A percentile compares a stretch with the other conserved stretches of the same genome.
Evolutionary conservation across 2,113 vertebrate species (phyloP).

Genomic region (Columbina picui): DNA sequence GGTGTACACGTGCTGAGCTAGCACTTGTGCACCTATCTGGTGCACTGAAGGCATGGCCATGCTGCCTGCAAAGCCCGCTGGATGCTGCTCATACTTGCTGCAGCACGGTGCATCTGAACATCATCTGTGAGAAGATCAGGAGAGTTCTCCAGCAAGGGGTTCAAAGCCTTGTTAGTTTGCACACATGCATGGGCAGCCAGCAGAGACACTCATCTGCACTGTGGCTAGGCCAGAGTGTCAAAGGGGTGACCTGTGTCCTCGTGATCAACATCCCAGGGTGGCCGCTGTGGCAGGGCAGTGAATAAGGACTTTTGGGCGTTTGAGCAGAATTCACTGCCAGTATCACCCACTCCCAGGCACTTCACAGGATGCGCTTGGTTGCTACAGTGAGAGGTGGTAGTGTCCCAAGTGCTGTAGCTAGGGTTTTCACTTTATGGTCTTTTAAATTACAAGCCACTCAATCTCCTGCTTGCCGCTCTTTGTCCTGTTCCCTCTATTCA

Average conservation of each 20-base stretch:
- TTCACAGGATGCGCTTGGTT: neutral
- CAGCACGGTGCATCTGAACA: neutral
- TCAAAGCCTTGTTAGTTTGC: neutral
- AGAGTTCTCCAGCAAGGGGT: neutral
- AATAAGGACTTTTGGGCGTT: neutral
- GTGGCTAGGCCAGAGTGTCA: neutral
- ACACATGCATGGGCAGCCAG: neutral
- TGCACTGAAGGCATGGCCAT: neutral
- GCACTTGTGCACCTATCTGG: neutral
- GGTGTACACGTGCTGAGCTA: neutral
- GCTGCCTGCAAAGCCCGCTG: neutral
- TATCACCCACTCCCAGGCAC: neutral
- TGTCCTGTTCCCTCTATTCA: neutral
- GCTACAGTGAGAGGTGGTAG: neutral
- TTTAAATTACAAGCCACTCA: neutral
- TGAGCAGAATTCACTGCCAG: neutral
- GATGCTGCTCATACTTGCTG: neutral
- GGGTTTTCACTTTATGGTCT: neutral
- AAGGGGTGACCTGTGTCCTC: neutral
- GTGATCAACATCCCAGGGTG: neutral
- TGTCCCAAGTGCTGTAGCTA: neutral
- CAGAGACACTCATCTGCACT: fast-evolving
- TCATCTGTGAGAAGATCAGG: neutral
- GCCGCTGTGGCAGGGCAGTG: neutral
- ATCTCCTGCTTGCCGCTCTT: neutral